Percentiles rank a stretch among this genome's conserved stretches.
Evolutionary conservation across 2,113 vertebrate species (phyloP).

Genomic region (Isurus oxyrinchus): DNA sequence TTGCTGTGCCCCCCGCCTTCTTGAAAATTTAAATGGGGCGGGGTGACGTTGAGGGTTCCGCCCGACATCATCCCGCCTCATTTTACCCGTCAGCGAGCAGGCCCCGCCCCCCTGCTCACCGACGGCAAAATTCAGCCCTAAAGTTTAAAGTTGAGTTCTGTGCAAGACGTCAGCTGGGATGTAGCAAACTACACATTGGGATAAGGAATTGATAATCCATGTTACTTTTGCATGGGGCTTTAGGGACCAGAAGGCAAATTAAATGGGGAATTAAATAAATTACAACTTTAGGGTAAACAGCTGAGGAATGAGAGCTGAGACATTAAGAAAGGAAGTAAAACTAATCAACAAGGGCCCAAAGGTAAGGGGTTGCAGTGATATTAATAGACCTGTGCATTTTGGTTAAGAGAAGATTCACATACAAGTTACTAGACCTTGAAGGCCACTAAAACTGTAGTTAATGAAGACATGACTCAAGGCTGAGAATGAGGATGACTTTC

Average conservation of each 20-base stretch:
- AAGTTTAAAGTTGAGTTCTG: too few species aligned
- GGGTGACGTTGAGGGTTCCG: too few species aligned
- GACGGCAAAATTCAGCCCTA: too few species aligned
- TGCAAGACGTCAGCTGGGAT: too few species aligned
- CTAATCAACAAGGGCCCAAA: background rate
- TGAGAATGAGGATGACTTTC: background rate
- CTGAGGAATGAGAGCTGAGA: background rate
- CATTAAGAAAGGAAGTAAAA: background rate
- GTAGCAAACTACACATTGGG: background rate
- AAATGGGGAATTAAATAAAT: background rate
- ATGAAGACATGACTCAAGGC: conserved; percentile 8
- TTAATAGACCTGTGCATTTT: background rate
- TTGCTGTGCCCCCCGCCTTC: too few species aligned
- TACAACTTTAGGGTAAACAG: background rate
- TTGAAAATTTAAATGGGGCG: too few species aligned
- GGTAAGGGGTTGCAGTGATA: background rate
- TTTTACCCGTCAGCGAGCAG: too few species aligned
- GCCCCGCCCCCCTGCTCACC: too few species aligned
- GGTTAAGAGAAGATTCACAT: background rate
- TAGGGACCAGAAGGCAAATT: background rate
- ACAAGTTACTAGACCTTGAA: background rate
- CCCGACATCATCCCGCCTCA: too few species aligned
- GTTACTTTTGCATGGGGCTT: background rate
- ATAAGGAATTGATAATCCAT: background rate
- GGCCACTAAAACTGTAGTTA: background rate